These are phyloP conservation scores for Garra rufa DNA, from an alignment of 2,113 vertebrate species.

Conservation along the genomic window DNA sequence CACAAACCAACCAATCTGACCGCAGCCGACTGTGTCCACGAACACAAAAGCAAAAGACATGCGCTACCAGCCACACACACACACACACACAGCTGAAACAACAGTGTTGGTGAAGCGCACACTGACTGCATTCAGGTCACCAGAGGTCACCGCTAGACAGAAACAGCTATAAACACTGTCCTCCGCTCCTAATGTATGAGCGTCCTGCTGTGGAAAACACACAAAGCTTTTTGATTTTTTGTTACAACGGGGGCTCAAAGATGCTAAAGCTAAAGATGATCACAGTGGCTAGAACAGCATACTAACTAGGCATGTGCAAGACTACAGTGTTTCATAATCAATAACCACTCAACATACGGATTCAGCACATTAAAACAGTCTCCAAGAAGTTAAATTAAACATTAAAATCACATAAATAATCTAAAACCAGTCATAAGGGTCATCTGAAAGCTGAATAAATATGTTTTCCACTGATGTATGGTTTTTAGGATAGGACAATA, in stretches of 20 bases:
- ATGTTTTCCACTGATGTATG: too few species aligned
- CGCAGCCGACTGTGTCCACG: slow-evolving; percentile 58
- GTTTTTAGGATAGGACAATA: too few species aligned
- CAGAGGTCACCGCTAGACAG: slow-evolving; percentile 25
- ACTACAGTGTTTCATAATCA: background rate
- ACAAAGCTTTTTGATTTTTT: slow-evolving; percentile 16
- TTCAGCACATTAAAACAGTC: background rate
- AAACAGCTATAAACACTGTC: slow-evolving; percentile 30
- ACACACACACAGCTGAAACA: slow-evolving; percentile 75
- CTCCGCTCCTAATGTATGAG: slow-evolving; percentile 19
- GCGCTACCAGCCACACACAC: slow-evolving; percentile 63
- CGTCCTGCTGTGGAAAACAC: slow-evolving; percentile 12
- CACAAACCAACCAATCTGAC: slow-evolving; percentile 60
- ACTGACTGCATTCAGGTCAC: slow-evolving; percentile 10
- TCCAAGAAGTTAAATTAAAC: too few species aligned
- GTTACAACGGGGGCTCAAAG: background rate
- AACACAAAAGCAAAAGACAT: slow-evolving; percentile 62
- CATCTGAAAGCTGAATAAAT: too few species aligned
- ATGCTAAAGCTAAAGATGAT: background rate
- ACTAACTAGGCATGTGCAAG: background rate
- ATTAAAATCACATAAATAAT: too few species aligned
- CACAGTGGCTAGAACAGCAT: background rate
- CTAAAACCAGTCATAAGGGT: too few species aligned
- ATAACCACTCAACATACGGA: background rate
- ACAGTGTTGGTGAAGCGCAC: slow-evolving; percentile 58